phyloP scores from a whole-genome alignment of 2,888 invertebrate species.

The Dascillus cervinus region DNA sequence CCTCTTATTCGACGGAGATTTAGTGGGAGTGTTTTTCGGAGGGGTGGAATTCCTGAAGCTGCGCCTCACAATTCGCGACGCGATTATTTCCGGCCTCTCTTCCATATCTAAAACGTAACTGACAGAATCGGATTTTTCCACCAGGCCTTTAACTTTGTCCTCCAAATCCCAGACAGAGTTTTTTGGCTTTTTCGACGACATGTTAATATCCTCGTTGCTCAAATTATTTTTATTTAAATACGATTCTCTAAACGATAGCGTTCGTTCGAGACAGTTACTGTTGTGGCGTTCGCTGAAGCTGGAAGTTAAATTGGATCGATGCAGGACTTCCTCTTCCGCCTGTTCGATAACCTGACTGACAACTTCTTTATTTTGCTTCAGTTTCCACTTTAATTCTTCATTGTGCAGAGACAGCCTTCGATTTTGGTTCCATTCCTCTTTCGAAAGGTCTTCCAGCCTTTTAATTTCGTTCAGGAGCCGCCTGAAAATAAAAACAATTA shows the following conservation, averaged over 20 bases:
- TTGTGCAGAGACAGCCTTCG: constrained; percentile 72
- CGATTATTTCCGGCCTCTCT: constrained; percentile 63
- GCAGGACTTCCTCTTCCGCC: constrained; percentile 25
- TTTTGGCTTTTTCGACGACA: constrained; percentile 29
- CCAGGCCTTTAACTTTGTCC: constrained; percentile 68
- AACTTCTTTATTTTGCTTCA: constrained; percentile 75
- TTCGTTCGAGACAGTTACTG: constrained; percentile 25
- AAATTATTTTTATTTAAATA: constrained; percentile 19
- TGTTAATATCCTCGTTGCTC: constrained; percentile 11
- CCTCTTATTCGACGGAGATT: constrained; percentile 40
- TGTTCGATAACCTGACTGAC: constrained; percentile 41
- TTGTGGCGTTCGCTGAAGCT: constrained; percentile 32
- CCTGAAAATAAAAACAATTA: constrained; percentile 36
- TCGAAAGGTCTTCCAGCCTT: constrained; percentile 62
- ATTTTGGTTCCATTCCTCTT: constrained; percentile 71
- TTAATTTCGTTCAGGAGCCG: constrained; percentile 63
- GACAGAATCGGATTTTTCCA: constrained; percentile 79
- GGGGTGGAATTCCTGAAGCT: constrained; percentile 53
- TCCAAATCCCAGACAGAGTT: constrained; percentile 29
- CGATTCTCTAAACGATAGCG: constrained; percentile 32
- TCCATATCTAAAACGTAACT: constrained; percentile 79
- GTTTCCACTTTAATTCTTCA: constrained; percentile 82
- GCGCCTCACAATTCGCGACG: constrained; percentile 60
- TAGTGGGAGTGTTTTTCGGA: constrained; percentile 36
- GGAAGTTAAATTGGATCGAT: constrained; percentile 31